A percentile compares a stretch with the other conserved stretches of the same genome.
Conservation (phyloP, 2,113 vertebrate species). For the Gallinago paraguaiae region DNA sequence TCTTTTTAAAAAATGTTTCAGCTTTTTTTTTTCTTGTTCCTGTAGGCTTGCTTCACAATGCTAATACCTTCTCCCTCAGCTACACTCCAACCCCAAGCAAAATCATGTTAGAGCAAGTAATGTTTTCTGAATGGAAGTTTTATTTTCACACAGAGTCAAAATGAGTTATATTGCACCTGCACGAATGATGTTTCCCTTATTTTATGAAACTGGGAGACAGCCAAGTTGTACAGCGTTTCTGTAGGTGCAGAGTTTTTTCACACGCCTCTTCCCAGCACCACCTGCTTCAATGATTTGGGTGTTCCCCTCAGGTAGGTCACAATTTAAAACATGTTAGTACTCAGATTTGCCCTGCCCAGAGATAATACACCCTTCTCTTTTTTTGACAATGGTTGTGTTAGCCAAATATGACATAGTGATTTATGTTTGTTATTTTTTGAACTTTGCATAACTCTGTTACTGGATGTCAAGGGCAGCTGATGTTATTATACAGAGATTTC, state of each 20-base stretch:
- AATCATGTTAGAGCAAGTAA: slow-evolving; percentile 65
- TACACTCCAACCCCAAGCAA: slow-evolving; percentile 20
- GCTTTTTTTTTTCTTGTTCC: not conserved
- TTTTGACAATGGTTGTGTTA: not conserved
- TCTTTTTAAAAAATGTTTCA: not conserved
- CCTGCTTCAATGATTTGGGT: slow-evolving; percentile 45
- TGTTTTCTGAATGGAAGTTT: slow-evolving; percentile 37
- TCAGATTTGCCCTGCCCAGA: slow-evolving; percentile 43
- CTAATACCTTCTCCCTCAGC: not conserved
- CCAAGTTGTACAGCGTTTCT: not conserved
- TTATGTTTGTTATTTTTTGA: slow-evolving; percentile 3
- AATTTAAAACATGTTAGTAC: slow-evolving; percentile 60
- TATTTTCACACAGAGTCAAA: slow-evolving; percentile 57
- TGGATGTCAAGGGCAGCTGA: not conserved
- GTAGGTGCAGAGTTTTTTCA: slow-evolving; percentile 28
- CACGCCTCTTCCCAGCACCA: slow-evolving; percentile 45
- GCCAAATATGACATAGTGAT: not conserved
- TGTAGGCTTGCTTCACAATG: not conserved
- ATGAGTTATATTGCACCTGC: slow-evolving; percentile 65
- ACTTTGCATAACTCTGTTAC: not conserved
- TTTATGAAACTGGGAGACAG: slow-evolving; percentile 57
- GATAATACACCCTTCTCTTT: not conserved
- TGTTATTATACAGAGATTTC: not conserved
- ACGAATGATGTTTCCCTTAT: slow-evolving; percentile 15
- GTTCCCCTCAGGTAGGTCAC: slow-evolving; percentile 52